These are phyloP conservation scores for Parnassius orleans DNA, from an alignment of 2,888 invertebrate genomes.

Conservation along the genomic window DNA sequence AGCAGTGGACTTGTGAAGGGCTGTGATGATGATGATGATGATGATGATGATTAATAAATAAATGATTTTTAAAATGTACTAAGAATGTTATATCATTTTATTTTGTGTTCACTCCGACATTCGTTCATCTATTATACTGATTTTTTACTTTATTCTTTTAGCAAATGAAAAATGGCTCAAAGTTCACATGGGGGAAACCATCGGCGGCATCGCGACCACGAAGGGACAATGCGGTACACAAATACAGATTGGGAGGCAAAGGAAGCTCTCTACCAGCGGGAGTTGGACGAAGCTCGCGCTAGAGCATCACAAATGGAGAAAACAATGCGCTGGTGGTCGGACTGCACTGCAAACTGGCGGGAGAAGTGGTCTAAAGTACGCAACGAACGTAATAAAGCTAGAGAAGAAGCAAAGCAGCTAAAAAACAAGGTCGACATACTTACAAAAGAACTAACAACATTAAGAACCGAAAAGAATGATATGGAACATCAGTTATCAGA, in stretches of 20 bases:
- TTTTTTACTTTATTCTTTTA: slow-evolving; percentile 32
- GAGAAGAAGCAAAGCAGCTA: slow-evolving; percentile 93
- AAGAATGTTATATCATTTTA: no score
- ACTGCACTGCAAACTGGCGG: slow-evolving; percentile 98
- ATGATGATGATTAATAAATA: no score
- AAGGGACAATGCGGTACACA: slow-evolving; percentile 82
- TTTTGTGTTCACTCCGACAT: no score
- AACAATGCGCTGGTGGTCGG: slow-evolving; percentile 99
- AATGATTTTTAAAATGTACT: no score
- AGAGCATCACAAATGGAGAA: slow-evolving; percentile 99
- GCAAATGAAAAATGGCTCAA: slow-evolving; percentile 77
- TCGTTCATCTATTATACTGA: no score
- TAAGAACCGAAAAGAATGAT: slow-evolving; percentile 90
- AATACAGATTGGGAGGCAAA: slow-evolving; percentile 90
- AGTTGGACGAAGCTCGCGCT: slow-evolving; percentile 96
- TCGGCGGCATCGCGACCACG: slow-evolving; percentile 82
- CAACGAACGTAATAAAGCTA: slow-evolving; percentile 94
- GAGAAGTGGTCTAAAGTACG: slow-evolving; percentile 97
- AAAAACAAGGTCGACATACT: slow-evolving; percentile 89
- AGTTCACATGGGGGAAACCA: slow-evolving; percentile 86
- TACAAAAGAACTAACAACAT: slow-evolving; percentile 86
- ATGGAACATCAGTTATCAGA: slow-evolving; percentile 88
- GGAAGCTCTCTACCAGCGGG: slow-evolving; percentile 85
- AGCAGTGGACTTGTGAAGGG: no score
- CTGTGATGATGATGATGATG: no score